phyloP scores from a whole-genome alignment of 2,888 invertebrate species.

The Rhorus exstirpatorius region DNA sequence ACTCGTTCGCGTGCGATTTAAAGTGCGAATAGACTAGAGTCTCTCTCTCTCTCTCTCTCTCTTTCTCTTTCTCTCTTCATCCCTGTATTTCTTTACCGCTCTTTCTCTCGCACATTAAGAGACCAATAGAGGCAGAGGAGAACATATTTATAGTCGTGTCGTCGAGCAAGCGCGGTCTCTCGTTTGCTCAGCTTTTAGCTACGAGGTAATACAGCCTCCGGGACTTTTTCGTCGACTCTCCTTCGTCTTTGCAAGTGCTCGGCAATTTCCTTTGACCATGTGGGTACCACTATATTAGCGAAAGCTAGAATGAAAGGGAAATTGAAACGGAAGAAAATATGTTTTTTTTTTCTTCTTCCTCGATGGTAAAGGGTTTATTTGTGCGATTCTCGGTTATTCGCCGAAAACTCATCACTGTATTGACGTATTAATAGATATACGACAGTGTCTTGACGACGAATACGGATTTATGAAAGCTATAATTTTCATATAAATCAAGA shows the following conservation, averaged over 20 bases:
- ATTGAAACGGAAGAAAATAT: neutral
- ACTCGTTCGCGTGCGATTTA: slow-evolving; percentile 45
- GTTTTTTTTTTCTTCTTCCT: neutral
- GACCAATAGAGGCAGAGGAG: slow-evolving; percentile 71
- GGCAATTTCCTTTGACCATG: slow-evolving; percentile 50
- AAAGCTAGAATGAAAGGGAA: slow-evolving; percentile 14
- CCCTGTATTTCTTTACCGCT: slow-evolving; percentile 25
- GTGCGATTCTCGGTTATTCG: too few species aligned
- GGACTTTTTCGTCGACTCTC: slow-evolving; percentile 33
- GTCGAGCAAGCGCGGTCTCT: slow-evolving; percentile 73
- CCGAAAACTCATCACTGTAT: too few species aligned
- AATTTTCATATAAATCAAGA: too few species aligned
- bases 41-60: slow-evolving; percentile 27
- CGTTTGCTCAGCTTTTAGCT: slow-evolving; percentile 53
- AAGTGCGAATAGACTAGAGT: slow-evolving; percentile 58
- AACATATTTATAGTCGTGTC: slow-evolving; percentile 81
- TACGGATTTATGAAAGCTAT: too few species aligned
- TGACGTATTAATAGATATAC: too few species aligned
- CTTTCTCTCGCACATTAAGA: slow-evolving; percentile 55
- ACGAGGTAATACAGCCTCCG: slow-evolving; percentile 45
- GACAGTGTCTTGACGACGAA: too few species aligned
- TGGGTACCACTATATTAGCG: slow-evolving; percentile 17
- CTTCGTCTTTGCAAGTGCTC: slow-evolving; percentile 38
- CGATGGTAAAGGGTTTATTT: too few species aligned
- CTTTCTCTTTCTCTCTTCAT: slow-evolving; percentile 23